A percentile compares a stretch with the other conserved stretches of the same genome.
phyloP scores from a whole-genome alignment of 2,888 invertebrate genomes.

The Zele albiditarsus region DNA sequence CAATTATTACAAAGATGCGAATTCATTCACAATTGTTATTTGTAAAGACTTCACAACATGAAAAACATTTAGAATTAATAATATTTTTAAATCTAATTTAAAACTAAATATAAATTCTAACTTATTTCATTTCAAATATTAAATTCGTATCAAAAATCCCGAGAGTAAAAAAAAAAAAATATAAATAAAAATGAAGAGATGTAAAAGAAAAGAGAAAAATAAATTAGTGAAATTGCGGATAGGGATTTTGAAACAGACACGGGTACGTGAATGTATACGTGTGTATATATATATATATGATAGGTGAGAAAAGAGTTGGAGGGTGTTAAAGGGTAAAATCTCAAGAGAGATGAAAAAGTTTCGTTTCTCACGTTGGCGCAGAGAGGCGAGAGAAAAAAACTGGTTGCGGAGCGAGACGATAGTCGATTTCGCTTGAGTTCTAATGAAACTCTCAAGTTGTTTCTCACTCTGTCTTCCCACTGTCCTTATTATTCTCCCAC shows the following conservation, averaged over 20 bases:
- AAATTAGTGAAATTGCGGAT: not conserved
- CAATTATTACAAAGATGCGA: too few species aligned
- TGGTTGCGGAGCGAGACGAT: constrained; percentile 24
- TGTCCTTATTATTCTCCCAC: not conserved
- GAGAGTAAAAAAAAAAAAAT: not conserved
- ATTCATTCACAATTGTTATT: too few species aligned
- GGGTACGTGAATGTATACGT: not conserved
- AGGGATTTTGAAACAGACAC: not conserved
- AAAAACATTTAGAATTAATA: too few species aligned
- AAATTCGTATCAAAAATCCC: too few species aligned
- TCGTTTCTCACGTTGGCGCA: constrained; percentile 24
- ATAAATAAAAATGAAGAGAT: not conserved
- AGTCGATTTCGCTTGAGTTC: constrained; percentile 40
- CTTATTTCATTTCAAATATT: too few species aligned
- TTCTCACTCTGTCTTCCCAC: constrained; percentile 13
- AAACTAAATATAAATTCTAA: too few species aligned
- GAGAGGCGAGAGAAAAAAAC: constrained; percentile 8
- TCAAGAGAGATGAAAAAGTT: constrained; percentile 36
- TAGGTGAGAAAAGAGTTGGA: constrained; percentile 1
- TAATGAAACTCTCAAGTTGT: constrained; percentile 36
- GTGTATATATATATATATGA: not conserved
- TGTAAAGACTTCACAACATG: too few species aligned
- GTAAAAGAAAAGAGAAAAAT: not conserved
- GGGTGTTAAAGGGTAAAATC: constrained; percentile 34
- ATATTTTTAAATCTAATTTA: too few species aligned